phyloP scores from a whole-genome alignment of 2,888 invertebrate species.

The Kryphioiulus occultus region DNA sequence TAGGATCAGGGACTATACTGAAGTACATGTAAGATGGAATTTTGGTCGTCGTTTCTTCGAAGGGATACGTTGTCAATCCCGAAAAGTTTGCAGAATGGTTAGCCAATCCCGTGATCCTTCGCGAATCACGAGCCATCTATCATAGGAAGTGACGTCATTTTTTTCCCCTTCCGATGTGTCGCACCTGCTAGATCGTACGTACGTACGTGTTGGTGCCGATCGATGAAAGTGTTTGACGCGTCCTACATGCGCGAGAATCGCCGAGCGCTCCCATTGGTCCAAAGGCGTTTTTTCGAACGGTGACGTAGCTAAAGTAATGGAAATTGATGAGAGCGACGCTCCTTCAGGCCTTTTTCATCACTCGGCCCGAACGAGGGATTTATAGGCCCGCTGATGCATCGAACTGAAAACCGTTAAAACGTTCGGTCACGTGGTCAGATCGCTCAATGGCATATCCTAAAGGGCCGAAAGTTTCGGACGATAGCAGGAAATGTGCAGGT shows the following conservation, averaged over 20 bases:
- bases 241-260: constrained; percentile 21
- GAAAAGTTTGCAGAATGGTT: too few relatives aligned
- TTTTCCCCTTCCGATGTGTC: not conserved
- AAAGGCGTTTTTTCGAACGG: not conserved
- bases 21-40: too few relatives aligned
- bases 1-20: too few relatives aligned
- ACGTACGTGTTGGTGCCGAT: not conserved
- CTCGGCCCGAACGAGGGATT: constrained; percentile 9
- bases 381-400: constrained; percentile 19
- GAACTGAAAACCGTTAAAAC: not conserved
- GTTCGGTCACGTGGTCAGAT: not conserved
- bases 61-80: too few relatives aligned
- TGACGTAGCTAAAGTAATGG: constrained; percentile 18
- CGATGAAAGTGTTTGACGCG: constrained; percentile 28
- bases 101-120: not conserved
- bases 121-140: not conserved
- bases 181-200: constrained; percentile 27
- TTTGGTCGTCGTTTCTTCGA: too few relatives aligned
- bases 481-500: too few relatives aligned
- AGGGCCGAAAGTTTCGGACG: too few relatives aligned
- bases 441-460: not conserved
- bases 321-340: constrained; percentile 25
- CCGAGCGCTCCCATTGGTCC: not conserved
- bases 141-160: constrained; percentile 27
- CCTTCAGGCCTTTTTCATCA: constrained; percentile 33